Evolutionary conservation across 2,888 invertebrate genomes (phyloP).

Genomic region (Helobdella robusta): DNA sequence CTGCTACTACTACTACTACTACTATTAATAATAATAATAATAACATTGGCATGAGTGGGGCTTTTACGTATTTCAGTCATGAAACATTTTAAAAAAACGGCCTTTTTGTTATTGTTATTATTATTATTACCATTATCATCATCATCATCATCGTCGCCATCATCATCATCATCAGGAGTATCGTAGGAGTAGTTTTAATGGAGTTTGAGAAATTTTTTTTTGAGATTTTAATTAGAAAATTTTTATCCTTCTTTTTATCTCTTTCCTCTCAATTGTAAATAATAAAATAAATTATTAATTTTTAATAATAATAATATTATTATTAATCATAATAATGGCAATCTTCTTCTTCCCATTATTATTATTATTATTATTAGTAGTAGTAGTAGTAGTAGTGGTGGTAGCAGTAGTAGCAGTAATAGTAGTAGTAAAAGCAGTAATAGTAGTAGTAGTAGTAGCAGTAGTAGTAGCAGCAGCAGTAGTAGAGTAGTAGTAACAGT

Average conservation of each 20-base stretch:
- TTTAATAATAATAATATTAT: neutral
- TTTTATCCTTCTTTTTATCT: too few relatives aligned
- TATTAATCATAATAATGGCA: neutral
- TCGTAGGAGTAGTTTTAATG: too few relatives aligned
- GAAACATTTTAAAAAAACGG: too few relatives aligned
- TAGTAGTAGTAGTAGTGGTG: neutral
- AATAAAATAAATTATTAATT: too few relatives aligned
- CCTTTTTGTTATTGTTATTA: constrained; percentile 39
- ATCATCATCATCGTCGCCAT: constrained; percentile 30
- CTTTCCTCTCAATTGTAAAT: too few relatives aligned
- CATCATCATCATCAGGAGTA: constrained; percentile 32
- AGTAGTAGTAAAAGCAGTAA: neutral
- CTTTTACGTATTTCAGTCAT: too few relatives aligned
- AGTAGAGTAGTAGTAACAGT: neutral
- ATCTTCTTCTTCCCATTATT: neutral
- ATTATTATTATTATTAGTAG: constrained; percentile 2
- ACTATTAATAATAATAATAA: constrained; percentile 15
- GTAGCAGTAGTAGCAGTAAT: neutral
- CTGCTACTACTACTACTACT: constrained; percentile 14
- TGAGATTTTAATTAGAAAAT: too few relatives aligned
- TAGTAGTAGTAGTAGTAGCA: constrained; percentile 3
- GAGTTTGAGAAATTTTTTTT: too few relatives aligned
- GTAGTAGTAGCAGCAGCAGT: neutral
- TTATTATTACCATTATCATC: constrained; percentile 34
- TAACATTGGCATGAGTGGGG: constrained; percentile 14